Evolutionary conservation across 2,797 vertebrate species (phyloP).

Genomic region (Buceros bicornis): DNA sequence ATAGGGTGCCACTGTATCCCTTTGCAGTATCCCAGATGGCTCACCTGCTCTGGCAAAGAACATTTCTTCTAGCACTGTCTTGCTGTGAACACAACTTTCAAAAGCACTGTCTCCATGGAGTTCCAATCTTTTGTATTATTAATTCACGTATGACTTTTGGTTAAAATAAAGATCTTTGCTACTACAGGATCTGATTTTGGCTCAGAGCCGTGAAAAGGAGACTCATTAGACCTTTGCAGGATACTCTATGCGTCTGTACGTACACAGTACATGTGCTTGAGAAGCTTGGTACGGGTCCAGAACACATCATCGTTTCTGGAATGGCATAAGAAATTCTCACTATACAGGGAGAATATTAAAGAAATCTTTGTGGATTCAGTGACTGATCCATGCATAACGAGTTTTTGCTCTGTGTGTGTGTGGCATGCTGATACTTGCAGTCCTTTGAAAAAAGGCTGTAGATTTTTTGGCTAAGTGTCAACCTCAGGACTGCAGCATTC

Average conservation of each 20-base stretch:
- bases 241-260: background rate
- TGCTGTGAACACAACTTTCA: constrained; percentile 13
- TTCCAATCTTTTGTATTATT: background rate
- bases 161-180: background rate
- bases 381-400: background rate
- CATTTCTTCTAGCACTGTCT: constrained; percentile 5
- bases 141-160: background rate
- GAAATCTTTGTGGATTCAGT: background rate
- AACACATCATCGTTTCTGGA: background rate
- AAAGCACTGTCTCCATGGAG: background rate
- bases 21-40: constrained; percentile 1
- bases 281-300: background rate
- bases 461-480: background rate
- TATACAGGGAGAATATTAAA: background rate
- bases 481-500: background rate
- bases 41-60: background rate
- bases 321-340: background rate
- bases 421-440: background rate
- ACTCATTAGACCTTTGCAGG: background rate
- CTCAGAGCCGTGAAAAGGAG: background rate
- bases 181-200: background rate
- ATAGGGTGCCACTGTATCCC: background rate
- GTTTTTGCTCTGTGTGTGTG: background rate
- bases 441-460: background rate
- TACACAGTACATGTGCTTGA: background rate